A percentile compares a stretch with the other conserved stretches of the same genome.
Conservation (phyloP, 2,113 vertebrate species). For the Sialia sialis region DNA sequence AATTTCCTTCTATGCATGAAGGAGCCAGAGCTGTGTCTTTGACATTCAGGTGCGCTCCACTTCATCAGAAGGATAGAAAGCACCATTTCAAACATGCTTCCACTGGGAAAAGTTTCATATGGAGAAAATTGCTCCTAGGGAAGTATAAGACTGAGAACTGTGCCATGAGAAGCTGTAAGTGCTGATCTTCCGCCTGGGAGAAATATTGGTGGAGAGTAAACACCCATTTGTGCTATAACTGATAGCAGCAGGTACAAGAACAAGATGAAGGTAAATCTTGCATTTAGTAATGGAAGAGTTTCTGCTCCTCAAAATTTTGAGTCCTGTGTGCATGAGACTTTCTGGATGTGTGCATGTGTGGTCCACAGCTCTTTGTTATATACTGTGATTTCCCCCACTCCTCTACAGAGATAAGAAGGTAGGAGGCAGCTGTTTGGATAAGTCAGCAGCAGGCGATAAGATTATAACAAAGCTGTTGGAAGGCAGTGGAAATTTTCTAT, state of each 20-base stretch:
- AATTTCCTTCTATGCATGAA: not conserved
- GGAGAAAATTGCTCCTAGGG: not conserved
- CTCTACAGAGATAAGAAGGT: not conserved
- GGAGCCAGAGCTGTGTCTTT: not conserved
- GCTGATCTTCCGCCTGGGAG: not conserved
- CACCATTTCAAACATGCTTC: not conserved
- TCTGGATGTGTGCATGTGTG: not conserved
- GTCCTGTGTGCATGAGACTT: not conserved
- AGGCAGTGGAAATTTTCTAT: not conserved
- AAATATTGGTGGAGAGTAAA: not conserved
- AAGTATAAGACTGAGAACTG: not conserved
- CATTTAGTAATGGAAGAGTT: not conserved
- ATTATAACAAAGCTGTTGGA: not conserved
- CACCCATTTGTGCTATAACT: not conserved
- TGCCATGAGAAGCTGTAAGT: not conserved
- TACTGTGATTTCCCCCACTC: not conserved
- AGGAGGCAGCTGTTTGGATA: slow-evolving; percentile 25
- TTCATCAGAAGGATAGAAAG: not conserved
- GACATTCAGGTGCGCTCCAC: not conserved
- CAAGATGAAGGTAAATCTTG: not conserved
- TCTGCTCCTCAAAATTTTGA: not conserved
- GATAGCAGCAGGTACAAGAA: not conserved
- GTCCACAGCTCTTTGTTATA: not conserved
- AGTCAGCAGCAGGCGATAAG: not conserved
- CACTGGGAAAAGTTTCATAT: not conserved